Base-by-base conservation (phyloP, 1,140 invertebrate species). In the Heliconius himera region DNA sequence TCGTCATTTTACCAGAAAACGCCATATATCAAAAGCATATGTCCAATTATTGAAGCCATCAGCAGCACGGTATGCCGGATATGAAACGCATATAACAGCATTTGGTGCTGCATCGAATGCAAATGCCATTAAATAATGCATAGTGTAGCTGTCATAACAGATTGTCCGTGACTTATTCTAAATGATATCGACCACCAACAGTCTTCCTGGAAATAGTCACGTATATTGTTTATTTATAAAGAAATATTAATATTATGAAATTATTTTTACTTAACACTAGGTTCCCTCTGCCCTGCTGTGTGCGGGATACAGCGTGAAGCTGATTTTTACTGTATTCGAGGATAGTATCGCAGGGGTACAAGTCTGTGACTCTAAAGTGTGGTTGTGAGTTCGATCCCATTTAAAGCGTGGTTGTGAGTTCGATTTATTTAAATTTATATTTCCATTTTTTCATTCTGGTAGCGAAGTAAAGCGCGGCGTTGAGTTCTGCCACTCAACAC, bases 141-240 rank as follows among this genome's bases (percentile, higher is more conserved):
- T 73, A 33, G 51, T 72, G 49, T 26, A 80, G 51, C 79, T 77
- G 79, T 81, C 79, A 77, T 36, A 81, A 74, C 79, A 81, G 81
- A 81, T 79, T 81, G 77, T 66, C 79, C 74, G 74, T 83, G 81
- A 74, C 49, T 74, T 75, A 82, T 82, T 77, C 81, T 71, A 78
- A 78, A 76, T 54, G 51, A 51, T 77, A 66, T 49, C 78, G 82
- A 81, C 79, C 79, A 83, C 82, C 82, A 51, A 74, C 79, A 29
- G 60, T 66, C 13, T 66, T 66, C 60, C 60, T 26, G 60, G 60
- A 66, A 13, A 29, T 66, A 66, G 60, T 11, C 60, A 16, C 0
- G 60, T 66, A 29, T 4, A 16, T 29, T 26, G 26, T 29, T 66
- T 66, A 56, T 66, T 5, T 66, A 11, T 22, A 20, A 6, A 11